Evolutionary conservation across 1,140 invertebrate species (phyloP).

Genomic region (Scaptomyza pallida): DNA sequence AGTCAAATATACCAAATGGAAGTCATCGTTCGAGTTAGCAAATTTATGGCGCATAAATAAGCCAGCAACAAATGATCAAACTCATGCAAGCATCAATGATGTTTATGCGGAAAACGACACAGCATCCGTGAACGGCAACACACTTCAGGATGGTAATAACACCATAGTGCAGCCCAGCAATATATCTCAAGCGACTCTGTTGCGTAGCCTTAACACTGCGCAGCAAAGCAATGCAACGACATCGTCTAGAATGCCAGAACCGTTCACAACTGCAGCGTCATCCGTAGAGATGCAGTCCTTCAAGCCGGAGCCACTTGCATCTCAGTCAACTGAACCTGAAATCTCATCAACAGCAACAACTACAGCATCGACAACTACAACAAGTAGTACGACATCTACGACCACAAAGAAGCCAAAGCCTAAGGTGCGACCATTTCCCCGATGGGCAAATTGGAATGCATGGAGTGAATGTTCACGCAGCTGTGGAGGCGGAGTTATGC

Average conservation of each 20-base stretch:
- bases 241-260: not conserved
- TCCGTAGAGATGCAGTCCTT: constrained; percentile 23
- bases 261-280: constrained; percentile 1
- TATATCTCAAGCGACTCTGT: not conserved
- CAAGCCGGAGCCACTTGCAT: not conserved
- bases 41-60: constrained; percentile 72
- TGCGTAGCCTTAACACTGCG: constrained; percentile 6
- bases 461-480: constrained; percentile 91
- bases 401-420: constrained; percentile 52
- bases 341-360: constrained; percentile 38
- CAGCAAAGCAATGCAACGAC: constrained; percentile 3
- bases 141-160: constrained; percentile 9
- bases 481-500: constrained; percentile 93
- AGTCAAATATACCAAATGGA: constrained; percentile 32
- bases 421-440: constrained; percentile 75
- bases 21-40: constrained; percentile 53
- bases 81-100: constrained; percentile 56
- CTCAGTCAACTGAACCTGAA: constrained; percentile 14
- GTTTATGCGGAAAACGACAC: constrained; percentile 74
- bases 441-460: constrained; percentile 91
- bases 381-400: constrained; percentile 7
- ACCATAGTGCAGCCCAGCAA: constrained; percentile 16
- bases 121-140: constrained; percentile 12
- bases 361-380: constrained; percentile 39
- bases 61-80: constrained; percentile 32